Evolutionary conservation across 2,888 invertebrate genomes (phyloP).

Genomic region (Orchesellides sinensis): DNA sequence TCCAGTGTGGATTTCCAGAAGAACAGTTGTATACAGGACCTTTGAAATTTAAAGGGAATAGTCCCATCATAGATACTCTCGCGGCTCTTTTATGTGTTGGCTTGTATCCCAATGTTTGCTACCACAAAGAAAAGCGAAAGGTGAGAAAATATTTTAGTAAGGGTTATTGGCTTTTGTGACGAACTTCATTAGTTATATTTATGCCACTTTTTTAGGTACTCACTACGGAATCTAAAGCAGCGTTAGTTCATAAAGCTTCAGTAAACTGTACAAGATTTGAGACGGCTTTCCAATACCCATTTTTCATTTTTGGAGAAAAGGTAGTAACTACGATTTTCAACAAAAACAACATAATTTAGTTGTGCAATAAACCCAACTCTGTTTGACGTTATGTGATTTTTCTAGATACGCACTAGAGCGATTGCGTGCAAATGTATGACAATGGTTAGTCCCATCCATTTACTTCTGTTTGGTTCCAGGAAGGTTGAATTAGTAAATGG

Average conservation of each 20-base stretch:
- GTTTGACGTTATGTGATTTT: background rate
- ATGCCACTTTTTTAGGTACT: slow-evolving; percentile 81
- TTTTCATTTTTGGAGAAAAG: slow-evolving; percentile 99
- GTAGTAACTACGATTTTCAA: too few relatives aligned
- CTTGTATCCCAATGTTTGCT: slow-evolving; percentile 97
- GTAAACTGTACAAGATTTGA: slow-evolving; percentile 93
- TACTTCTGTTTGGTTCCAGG: slow-evolving; percentile 94
- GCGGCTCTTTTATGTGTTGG: slow-evolving; percentile 93
- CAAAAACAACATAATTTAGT: too few relatives aligned
- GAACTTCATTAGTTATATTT: background rate
- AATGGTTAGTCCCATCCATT: slow-evolving; percentile 95
- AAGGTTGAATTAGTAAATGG: slow-evolving; percentile 86
- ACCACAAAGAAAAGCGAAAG: slow-evolving; percentile 96
- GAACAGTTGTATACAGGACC: slow-evolving; percentile 86
- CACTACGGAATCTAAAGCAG: slow-evolving; percentile 96
- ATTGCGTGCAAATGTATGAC: slow-evolving; percentile 98
- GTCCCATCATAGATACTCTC: slow-evolving; percentile 88
- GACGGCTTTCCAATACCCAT: slow-evolving; percentile 92
- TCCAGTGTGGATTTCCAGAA: slow-evolving; percentile 92
- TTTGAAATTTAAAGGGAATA: slow-evolving; percentile 86
- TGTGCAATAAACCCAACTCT: too few relatives aligned
- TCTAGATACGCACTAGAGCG: slow-evolving; percentile 91
- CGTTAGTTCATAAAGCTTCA: slow-evolving; percentile 97
- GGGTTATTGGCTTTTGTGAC: too few relatives aligned
- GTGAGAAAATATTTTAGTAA: too few relatives aligned